phyloP scores from a whole-genome alignment of 1,140 invertebrate species.

The Drosophila triauraria region DNA sequence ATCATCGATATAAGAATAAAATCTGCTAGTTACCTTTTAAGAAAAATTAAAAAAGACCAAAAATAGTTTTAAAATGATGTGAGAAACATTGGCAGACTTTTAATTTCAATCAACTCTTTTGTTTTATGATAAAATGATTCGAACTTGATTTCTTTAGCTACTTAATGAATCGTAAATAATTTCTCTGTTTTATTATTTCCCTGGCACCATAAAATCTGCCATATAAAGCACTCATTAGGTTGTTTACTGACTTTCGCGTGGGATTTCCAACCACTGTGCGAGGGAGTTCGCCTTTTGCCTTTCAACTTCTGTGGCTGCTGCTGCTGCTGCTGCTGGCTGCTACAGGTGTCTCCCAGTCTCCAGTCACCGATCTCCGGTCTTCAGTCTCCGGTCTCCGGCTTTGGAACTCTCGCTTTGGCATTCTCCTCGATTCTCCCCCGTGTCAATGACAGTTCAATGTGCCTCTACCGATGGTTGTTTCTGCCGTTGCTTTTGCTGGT shows the following conservation, averaged over 20 bases:
- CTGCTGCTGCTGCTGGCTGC: slow-evolving; percentile 34
- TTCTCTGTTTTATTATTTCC: neutral
- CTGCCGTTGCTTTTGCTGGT: slow-evolving; percentile 21
- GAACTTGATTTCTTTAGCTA: neutral
- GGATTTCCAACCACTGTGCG: slow-evolving; percentile 40
- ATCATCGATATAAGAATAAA: too few species aligned
- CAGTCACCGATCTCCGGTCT: slow-evolving; percentile 39
- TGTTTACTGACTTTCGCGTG: neutral
- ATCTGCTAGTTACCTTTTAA: too few species aligned
- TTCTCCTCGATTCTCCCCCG: slow-evolving; percentile 59
- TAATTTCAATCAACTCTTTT: neutral
- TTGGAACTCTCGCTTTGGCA: slow-evolving; percentile 43
- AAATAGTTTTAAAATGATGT: neutral
- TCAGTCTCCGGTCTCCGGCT: slow-evolving; percentile 8
- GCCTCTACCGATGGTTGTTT: slow-evolving; percentile 62
- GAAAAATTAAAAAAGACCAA: neutral
- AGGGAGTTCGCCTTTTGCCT: slow-evolving; percentile 73
- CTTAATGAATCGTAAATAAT: neutral
- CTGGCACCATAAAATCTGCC: slow-evolving; percentile 1
- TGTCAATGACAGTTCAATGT: slow-evolving; percentile 85
- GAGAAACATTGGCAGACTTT: neutral
- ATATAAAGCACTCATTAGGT: slow-evolving; percentile 2
- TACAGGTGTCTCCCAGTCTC: slow-evolving; percentile 70
- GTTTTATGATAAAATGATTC: neutral
- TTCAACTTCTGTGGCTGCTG: slow-evolving; percentile 65